phyloP scores from a whole-genome alignment of 2,888 invertebrate genomes.

The Stenchaetothrips biformis region DNA sequence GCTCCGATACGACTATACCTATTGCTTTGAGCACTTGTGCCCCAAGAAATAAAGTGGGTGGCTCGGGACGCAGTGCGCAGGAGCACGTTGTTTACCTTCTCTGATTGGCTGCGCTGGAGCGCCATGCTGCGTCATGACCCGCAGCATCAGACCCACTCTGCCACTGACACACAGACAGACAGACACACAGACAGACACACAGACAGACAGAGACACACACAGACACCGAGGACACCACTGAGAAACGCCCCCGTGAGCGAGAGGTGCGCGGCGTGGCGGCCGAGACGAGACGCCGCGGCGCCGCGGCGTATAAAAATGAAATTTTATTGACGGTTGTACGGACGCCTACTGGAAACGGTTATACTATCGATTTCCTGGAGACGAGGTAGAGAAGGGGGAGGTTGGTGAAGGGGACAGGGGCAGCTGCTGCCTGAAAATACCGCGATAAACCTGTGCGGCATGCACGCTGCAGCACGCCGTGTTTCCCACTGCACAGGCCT shows the following conservation, averaged over 20 bases:
- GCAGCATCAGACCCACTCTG: too few species aligned
- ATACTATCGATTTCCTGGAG: background rate
- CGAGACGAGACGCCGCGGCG: background rate
- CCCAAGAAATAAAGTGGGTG: too few species aligned
- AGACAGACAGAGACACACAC: too few species aligned
- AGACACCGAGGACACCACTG: too few species aligned
- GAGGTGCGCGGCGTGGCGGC: background rate
- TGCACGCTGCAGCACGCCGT: background rate
- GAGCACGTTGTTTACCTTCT: background rate
- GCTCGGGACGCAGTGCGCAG: background rate
- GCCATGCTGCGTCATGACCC: too few species aligned
- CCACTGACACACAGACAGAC: too few species aligned
- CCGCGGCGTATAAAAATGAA: background rate
- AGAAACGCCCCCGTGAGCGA: too few species aligned
- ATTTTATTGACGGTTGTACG: conserved; percentile 16
- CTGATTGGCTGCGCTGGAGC: background rate
- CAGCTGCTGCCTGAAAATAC: background rate
- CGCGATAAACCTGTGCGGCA: background rate
- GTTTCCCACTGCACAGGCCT: too few species aligned
- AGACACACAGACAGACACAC: too few species aligned
- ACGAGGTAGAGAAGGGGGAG: background rate
- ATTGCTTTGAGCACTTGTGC: too few species aligned
- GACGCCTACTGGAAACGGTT: background rate
- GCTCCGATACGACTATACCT: too few species aligned
- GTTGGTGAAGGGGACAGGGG: background rate